A percentile compares a stretch with the other conserved stretches of the same genome.
phyloP scores from a whole-genome alignment of 1,140 invertebrate species.

The Caenorhabditis latens region DNA sequence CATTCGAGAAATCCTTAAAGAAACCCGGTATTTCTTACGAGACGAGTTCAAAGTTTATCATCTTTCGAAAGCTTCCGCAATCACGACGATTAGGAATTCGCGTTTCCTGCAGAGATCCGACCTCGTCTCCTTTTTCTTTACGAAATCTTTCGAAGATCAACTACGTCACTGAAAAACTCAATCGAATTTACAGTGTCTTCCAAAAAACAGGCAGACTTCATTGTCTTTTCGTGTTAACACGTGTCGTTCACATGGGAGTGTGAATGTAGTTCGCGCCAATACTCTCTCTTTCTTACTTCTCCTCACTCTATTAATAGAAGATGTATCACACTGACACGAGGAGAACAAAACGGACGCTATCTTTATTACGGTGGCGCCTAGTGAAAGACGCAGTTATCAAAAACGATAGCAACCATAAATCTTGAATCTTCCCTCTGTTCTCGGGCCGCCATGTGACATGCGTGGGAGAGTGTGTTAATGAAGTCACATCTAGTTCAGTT shows the following conservation, averaged over 20 bases:
- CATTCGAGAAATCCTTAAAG: background rate
- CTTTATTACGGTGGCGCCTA: conserved; percentile 27
- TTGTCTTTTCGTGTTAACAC: background rate
- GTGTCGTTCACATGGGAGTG: conserved; percentile 31
- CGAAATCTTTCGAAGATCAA: conserved; percentile 11
- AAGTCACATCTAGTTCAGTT: background rate
- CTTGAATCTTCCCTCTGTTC: conserved; percentile 32
- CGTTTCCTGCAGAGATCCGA: conserved; percentile 4
- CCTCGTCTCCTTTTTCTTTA: background rate
- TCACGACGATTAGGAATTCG: background rate
- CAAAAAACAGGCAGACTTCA: conserved; percentile 26
- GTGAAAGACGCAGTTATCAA: background rate
- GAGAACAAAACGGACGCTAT: background rate
- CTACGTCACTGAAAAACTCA: conserved; percentile 6
- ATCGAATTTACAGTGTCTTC: background rate
- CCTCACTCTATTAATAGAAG: conserved; percentile 38
- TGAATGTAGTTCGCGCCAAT: conserved; percentile 18
- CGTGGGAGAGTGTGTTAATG: conserved; percentile 34
- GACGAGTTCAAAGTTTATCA: conserved; percentile 32
- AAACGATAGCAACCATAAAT: conserved; percentile 42
- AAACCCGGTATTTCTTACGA: background rate
- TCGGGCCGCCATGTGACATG: conserved; percentile 47
- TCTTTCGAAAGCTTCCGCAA: conserved; percentile 2
- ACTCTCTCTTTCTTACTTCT: conserved; percentile 19
- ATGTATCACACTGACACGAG: background rate